Conservation (phyloP, 2,113 vertebrate genomes). For the Peromyscus leucopus region DNA sequence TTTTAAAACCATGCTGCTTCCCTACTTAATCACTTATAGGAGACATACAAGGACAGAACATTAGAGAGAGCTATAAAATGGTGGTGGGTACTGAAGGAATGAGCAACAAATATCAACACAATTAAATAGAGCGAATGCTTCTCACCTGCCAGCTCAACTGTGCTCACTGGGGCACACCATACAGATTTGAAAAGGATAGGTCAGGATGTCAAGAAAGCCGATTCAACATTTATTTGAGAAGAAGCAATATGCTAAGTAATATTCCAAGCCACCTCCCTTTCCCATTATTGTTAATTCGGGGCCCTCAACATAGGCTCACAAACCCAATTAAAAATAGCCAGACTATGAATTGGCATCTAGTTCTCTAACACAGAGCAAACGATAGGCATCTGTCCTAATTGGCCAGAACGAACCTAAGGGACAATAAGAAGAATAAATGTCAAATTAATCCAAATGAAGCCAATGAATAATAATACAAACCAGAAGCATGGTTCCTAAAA, state of each 20-base stretch:
- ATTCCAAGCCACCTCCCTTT: slow-evolving; percentile 66
- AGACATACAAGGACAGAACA: slow-evolving; percentile 36
- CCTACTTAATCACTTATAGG: slow-evolving; percentile 40
- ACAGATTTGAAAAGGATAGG: slow-evolving; percentile 31
- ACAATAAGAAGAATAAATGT: slow-evolving; percentile 62
- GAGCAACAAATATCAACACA: slow-evolving; percentile 63
- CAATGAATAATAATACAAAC: slow-evolving; percentile 58
- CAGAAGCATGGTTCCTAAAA: slow-evolving; percentile 29
- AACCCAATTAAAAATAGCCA: slow-evolving; percentile 55
- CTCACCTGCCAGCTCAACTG: slow-evolving; percentile 47
- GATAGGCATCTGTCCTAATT: slow-evolving; percentile 52
- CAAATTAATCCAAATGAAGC: slow-evolving; percentile 54
- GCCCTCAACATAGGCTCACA: slow-evolving; percentile 42
- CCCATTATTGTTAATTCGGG: slow-evolving; percentile 63
- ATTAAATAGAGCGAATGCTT: slow-evolving; percentile 71
- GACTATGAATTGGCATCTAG: slow-evolving; percentile 45
- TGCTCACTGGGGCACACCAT: slow-evolving; percentile 45
- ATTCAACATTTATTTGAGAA: slow-evolving; percentile 57
- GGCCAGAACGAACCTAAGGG: slow-evolving; percentile 61
- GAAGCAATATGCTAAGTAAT: slow-evolving; percentile 63
- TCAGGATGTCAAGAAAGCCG: slow-evolving; percentile 62
- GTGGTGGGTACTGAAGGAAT: slow-evolving; percentile 72
- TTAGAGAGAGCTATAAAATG: slow-evolving; percentile 76
- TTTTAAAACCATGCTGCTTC: slow-evolving; percentile 68
- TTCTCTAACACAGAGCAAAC: slow-evolving; percentile 41